Conservation (phyloP, 2,113 vertebrate genomes). For the Clinocottus analis region DNA sequence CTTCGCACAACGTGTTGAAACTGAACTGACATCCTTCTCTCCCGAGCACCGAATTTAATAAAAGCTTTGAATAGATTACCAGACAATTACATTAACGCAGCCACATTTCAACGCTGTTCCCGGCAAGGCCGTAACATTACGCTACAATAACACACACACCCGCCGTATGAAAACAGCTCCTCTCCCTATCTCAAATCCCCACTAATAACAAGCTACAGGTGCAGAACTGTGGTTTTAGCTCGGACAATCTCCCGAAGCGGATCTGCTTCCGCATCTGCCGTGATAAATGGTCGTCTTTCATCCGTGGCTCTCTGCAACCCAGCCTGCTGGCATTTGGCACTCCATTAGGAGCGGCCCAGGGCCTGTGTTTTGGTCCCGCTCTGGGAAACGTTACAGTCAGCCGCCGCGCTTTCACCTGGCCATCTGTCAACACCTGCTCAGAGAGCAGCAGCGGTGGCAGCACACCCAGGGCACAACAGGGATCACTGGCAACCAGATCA, state of each 20-base stretch:
- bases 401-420: constrained; percentile 67
- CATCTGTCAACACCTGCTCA: constrained; percentile 68
- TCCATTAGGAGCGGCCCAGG: constrained; percentile 56
- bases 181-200: constrained; percentile 42
- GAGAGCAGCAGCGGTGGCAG: constrained; percentile 50
- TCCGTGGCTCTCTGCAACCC: constrained; percentile 40
- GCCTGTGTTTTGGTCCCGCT: constrained; percentile 63
- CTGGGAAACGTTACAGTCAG: constrained; percentile 54
- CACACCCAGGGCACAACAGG: constrained; percentile 58
- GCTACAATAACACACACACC: constrained; percentile 32
- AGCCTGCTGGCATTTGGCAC: constrained; percentile 59
- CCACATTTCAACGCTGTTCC: constrained; percentile 34
- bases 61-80: constrained; percentile 10
- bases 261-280: constrained; percentile 63
- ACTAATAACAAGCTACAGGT: constrained; percentile 68
- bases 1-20: not conserved
- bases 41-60: not conserved
- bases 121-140: constrained; percentile 27
- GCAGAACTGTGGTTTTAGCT: constrained; percentile 59
- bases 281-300: constrained; percentile 74
- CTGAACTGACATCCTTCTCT: not conserved
- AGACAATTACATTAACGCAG: constrained; percentile 10
- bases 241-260: constrained; percentile 48
- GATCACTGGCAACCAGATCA: constrained; percentile 66
- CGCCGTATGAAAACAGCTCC: constrained; percentile 31